Evolutionary conservation across 2,888 invertebrate species (phyloP), one percentile per base, ranked within the genome.

Genomic region (Archips xylosteana): DNA sequence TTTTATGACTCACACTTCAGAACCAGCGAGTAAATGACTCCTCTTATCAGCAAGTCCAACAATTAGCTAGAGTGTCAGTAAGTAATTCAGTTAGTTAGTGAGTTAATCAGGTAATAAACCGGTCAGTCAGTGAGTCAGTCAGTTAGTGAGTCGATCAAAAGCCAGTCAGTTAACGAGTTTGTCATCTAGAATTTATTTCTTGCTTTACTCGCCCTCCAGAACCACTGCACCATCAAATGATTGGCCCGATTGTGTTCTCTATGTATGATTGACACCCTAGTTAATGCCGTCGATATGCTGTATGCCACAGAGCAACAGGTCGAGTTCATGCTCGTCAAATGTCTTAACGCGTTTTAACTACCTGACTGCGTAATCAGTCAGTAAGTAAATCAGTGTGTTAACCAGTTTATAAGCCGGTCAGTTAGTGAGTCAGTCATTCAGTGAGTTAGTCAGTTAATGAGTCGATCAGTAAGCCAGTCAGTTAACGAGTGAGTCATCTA

Each of bases 231-330:
- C 2, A 98, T 98, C 69, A 99, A 97, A 85, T 99, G 99, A 94
- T 99, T 99, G 32, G 98, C 97, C 90, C 99, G 99, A 89, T 99
- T 99, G 86, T 99, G 99, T 65, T 99, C 99, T 94, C 99, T 99
- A 94, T 99, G 99, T 98, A 92, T n/a, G n/a, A n/a, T 99, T 97
- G 77, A 96, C 96, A 85, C 98, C 97, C 99, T 99, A 99, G 95
- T 99, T 99, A 87, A 98, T 97, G n/a, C 99, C 99, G 93, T 99
- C 99, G 81, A 99, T 98, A 88, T 99, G 98, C 91, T 99, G 99
- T 80, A 99, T 98, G 81, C 99, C 99, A 91, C 99, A 99, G 97
- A 99, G 98, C 75, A 99, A 95, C 85, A 99, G 95, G 95, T 99
- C 99, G 83, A 99, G 94, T 94, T 99, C 99, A 92, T 99, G 96